Evolutionary conservation across 1,140 invertebrate species (phyloP), one percentile per base, ranked within the genome.

Genomic region (Bombus consobrinus): DNA sequence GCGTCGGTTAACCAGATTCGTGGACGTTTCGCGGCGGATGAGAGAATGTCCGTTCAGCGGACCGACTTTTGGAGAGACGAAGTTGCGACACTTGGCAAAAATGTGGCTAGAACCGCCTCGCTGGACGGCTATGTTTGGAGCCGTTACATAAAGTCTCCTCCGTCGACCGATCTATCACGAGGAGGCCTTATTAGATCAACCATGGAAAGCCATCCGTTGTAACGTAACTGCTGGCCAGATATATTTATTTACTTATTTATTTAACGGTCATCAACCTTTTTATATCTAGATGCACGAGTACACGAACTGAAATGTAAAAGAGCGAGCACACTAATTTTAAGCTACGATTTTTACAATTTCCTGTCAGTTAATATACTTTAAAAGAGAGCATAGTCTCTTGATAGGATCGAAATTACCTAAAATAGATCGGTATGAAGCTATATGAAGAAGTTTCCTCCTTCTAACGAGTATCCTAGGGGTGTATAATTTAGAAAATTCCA

Each of bases 61-160:
- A 34, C 6, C 41, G 64, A 82, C 69, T 83, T 78, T 59, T 28
- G 47, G 74, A 41, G 73, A 47, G 39, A 74, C 59, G 41, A 86
- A 71, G n/a, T 89, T 89, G 88, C 85, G 47, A 73, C 71, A 87
- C 78, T 89, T 90, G 41, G 66, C 57, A 87, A 89, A 89, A 90
- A 89, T 89, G 88, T 53, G 64, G 85, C 77, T 85, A 76, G 81
- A 80, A 77, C 32, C 22, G 88, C 41, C 69, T 75, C 37, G 69
- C 62, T 43, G 71, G 74, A 81, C 57, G 47, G 64, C 72, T 66
- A 71, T 72, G 72, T 81, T 90, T 82, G 66, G 64, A 72, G 13
- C 25, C 22, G 72, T 90, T 89, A 90, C 57, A 69, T 90, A 89
- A 90, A 64, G n/a, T 34, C 59, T 84, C 53, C 59, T 83, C 77